A percentile compares a stretch with the other conserved stretches of the same genome.
Evolutionary conservation across 2,888 invertebrate genomes (phyloP).

Genomic region (Thecocarcelia acutangulata): DNA sequence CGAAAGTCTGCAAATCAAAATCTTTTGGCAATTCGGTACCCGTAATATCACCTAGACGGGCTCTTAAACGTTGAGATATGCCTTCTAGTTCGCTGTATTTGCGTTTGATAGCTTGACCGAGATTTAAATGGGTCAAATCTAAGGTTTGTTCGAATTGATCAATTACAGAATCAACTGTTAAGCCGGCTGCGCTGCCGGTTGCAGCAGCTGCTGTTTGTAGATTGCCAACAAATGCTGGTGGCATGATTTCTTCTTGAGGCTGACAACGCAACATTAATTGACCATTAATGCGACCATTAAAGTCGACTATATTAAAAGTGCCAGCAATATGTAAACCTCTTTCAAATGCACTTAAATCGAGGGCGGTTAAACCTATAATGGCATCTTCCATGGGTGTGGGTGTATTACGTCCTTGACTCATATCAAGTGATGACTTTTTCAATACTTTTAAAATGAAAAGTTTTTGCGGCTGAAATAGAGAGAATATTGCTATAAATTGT

Average conservation of each 20-base stretch:
- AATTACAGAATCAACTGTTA: conserved; percentile 73
- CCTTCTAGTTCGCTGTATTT: conserved; percentile 85
- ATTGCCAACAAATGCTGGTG: background rate
- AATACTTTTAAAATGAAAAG: conserved; percentile 85
- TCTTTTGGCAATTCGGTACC: conserved; percentile 82
- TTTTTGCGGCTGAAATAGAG: conserved; percentile 82
- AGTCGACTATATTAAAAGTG: conserved; percentile 86
- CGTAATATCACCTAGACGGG: conserved; percentile 84
- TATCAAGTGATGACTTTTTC: conserved; percentile 82
- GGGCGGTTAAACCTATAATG: conserved; percentile 84
- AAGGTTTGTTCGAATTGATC: conserved; percentile 76
- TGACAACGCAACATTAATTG: conserved; percentile 84
- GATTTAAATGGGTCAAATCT: conserved; percentile 77
- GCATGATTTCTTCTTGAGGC: conserved; percentile 82
- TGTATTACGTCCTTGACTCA: conserved; percentile 74
- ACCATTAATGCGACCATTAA: conserved; percentile 83
- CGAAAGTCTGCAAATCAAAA: conserved; percentile 78
- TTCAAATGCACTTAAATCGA: conserved; percentile 83
- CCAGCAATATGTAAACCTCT: conserved; percentile 83
- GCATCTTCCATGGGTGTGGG: conserved; percentile 84
- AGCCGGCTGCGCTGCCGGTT: background rate
- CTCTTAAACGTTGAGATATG: conserved; percentile 84
- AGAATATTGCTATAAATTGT: background rate
- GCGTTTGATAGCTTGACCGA: conserved; percentile 82
- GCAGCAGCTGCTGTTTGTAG: background rate